Evolutionary conservation across 2,113 vertebrate species (phyloP), one percentile per base, ranked within the genome.

Genomic region (Triplophysa siluroides): DNA sequence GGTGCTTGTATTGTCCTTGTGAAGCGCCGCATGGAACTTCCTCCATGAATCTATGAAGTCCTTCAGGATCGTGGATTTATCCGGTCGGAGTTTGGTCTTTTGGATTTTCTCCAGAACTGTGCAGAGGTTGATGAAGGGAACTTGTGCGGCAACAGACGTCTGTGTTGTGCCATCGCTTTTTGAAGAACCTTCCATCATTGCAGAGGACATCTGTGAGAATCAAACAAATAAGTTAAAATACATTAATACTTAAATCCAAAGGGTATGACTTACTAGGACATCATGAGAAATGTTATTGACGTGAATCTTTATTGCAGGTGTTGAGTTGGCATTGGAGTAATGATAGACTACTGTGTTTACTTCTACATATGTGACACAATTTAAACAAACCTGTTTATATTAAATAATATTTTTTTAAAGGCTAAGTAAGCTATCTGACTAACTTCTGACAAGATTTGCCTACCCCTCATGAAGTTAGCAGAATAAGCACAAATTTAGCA

Each of bases 1-100:
- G 10, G 95, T 93, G 0, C 91, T 86, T 54, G 91, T 92, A 12
- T 92, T 87, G 41, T 94, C 93, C 78, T 95, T 92, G 90, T 99
- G 96, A 86, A 99, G 94, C 0, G 94, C 95, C 29, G 90, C 82
- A 1, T 99, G 97, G 87, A 97, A 99, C 4, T 91, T 91, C 75
- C 97, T 95, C 97, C 98, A 99, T 0, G 96, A 97, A 70, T 92
- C 94, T 60, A 99, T 87, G 80, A 99, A 99, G 3, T 96, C 94
- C 50, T 88, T 86, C 8, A 98, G 94, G 83, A 90, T 88, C 54
- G 91, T 97, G 23, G 85, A 86, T 89, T 99, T 99, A 8, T 98
- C 96, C 0, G 92, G 92, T 10, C 96, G 93, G 2, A 90, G 87
- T 86, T 94, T 99, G 29, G 90, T 86, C 67, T 81, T 96, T 84